These are phyloP conservation scores for Macquaria australasica DNA, from an alignment of 2,113 vertebrate genomes.

Conservation along the genomic window DNA sequence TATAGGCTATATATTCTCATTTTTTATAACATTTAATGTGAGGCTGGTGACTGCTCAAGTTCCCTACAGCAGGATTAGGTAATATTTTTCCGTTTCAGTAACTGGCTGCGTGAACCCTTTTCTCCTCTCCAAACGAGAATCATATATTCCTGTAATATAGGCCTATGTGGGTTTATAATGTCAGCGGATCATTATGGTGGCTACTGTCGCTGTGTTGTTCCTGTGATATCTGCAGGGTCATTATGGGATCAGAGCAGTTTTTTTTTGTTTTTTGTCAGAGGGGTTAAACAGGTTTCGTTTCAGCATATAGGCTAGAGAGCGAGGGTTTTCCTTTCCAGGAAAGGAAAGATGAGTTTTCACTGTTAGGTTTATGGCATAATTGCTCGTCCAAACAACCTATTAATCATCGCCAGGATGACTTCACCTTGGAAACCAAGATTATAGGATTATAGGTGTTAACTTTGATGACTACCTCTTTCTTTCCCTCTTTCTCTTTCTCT, in stretches of 20 bases:
- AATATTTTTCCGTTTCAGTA: conserved; percentile 54
- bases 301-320: conserved; percentile 4
- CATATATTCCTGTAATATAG: conserved; percentile 23
- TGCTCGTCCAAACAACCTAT: conserved; percentile 22
- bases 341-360: conserved; percentile 64
- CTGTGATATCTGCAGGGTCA: conserved; percentile 33
- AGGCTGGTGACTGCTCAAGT: conserved; percentile 33
- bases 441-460: conserved; percentile 53
- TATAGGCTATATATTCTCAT: conserved; percentile 1
- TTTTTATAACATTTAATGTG: conserved; percentile 33
- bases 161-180: not conserved
- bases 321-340: conserved; percentile 57
- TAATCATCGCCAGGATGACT: conserved; percentile 67
- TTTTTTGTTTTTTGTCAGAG: conserved; percentile 11
- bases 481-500: conserved; percentile 35
- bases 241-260: conserved; percentile 28
- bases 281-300: conserved; percentile 68
- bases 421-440: conserved; percentile 60
- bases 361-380: conserved; percentile 4
- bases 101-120: conserved; percentile 2
- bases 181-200: not conserved
- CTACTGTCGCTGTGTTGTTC: conserved; percentile 16
- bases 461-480: conserved; percentile 63
- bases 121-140: conserved; percentile 18
- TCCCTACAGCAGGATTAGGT: conserved; percentile 58